phyloP scores from a whole-genome alignment of 2,797 vertebrate species.

The Arremon aurantiirostris region DNA sequence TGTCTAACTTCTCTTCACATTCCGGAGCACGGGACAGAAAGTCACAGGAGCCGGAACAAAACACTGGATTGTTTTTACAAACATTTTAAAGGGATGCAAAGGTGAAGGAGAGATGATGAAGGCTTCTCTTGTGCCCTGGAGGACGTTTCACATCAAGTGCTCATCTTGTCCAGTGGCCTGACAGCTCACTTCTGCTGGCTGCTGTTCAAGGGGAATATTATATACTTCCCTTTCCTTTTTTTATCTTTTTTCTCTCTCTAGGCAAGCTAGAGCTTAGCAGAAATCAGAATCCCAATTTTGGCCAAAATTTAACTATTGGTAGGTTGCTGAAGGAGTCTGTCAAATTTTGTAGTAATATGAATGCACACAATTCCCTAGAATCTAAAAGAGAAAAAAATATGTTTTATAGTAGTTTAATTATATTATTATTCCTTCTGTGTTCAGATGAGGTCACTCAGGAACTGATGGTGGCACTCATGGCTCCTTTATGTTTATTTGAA shows the following conservation, averaged over 20 bases:
- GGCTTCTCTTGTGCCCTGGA: neutral
- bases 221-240: accelerated
- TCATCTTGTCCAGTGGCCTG: neutral
- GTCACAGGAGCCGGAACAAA: neutral
- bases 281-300: neutral
- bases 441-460: neutral
- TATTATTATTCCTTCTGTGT: neutral
- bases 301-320: neutral
- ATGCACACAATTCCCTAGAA: neutral
- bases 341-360: neutral
- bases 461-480: neutral
- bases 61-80: neutral
- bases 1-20: slow-evolving; percentile 35
- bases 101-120: neutral
- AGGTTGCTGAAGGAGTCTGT: neutral
- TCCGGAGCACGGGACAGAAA: neutral
- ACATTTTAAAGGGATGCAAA: neutral
- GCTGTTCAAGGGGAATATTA: neutral
- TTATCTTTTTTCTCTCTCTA: neutral
- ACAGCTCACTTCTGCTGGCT: neutral
- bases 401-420: neutral
- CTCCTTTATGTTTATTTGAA: neutral
- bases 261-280: neutral
- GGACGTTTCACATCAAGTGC: neutral
- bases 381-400: neutral